Evolutionary conservation across 2,113 vertebrate species (phyloP).

Genomic region (Chaenogobius annularis): DNA sequence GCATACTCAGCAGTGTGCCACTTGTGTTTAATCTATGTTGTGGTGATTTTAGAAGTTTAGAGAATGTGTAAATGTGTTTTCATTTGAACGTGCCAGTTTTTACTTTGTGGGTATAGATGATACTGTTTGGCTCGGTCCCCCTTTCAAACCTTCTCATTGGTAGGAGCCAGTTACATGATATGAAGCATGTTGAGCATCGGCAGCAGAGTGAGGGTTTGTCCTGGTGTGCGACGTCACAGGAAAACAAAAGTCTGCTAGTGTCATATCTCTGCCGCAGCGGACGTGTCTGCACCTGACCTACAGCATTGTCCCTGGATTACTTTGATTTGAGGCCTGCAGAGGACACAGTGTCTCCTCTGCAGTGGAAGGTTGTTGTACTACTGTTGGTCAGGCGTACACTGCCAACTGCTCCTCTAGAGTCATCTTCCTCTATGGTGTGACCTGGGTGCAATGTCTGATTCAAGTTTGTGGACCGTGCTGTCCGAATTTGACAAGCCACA

Average conservation of each 20-base stretch:
- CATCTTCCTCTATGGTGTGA: slow-evolving; percentile 62
- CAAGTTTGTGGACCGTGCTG: slow-evolving; percentile 85
- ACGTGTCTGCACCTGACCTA: slow-evolving; percentile 55
- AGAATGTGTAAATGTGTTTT: too few relatives aligned
- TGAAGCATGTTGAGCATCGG: slow-evolving; percentile 73
- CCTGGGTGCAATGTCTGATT: slow-evolving; percentile 84
- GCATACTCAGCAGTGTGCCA: not conserved
- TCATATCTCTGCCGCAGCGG: slow-evolving; percentile 42
- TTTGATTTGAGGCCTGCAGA: slow-evolving; percentile 59
- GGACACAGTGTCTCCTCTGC: slow-evolving; percentile 66
- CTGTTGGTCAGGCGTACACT: slow-evolving; percentile 35
- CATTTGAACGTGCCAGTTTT: too few relatives aligned
- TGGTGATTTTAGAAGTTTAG: not conserved
- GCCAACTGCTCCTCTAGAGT: slow-evolving; percentile 45
- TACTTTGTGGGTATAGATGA: slow-evolving; percentile 54
- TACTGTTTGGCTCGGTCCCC: slow-evolving; percentile 56
- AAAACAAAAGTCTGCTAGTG: slow-evolving; percentile 57
- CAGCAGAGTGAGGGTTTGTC: slow-evolving; percentile 53
- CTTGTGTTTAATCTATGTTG: not conserved
- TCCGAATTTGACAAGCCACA: slow-evolving; percentile 90
- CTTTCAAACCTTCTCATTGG: slow-evolving; percentile 72
- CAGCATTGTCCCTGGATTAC: slow-evolving; percentile 59
- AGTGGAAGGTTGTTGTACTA: slow-evolving; percentile 50
- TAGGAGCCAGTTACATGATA: slow-evolving; percentile 87
- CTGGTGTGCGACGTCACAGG: slow-evolving; percentile 36